Percentiles rank a stretch among this genome's conserved stretches.
Conservation (phyloP, 2,888 invertebrate genomes). For the Pteria penguin region DNA sequence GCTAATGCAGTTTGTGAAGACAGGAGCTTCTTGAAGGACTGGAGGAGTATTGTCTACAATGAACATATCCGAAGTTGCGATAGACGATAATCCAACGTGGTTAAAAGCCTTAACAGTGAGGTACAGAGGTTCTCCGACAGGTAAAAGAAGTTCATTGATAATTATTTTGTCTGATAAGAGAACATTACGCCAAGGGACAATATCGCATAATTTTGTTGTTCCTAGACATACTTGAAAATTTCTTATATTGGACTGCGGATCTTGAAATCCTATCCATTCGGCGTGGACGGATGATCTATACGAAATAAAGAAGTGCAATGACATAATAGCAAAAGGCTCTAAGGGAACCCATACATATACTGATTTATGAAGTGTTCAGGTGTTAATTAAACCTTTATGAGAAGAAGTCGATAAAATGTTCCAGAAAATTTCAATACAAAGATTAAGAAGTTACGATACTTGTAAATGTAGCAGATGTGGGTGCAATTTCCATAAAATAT, state of each 20-base stretch:
- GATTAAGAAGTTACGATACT: too few relatives aligned
- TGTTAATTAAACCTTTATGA: too few relatives aligned
- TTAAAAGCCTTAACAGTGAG: constrained; percentile 1
- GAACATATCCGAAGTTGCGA: neutral
- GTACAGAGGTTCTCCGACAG: neutral
- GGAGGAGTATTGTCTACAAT: constrained; percentile 6
- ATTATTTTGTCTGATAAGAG: constrained; percentile 33
- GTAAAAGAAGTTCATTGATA: constrained; percentile 3
- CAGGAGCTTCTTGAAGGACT: neutral
- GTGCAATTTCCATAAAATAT: too few relatives aligned
- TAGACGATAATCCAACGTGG: neutral
- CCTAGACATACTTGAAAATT: constrained; percentile 50
- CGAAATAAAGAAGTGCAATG: too few relatives aligned
- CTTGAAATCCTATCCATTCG: constrained; percentile 39
- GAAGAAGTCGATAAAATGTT: too few relatives aligned
- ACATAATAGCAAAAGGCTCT: too few relatives aligned
- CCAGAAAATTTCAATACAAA: too few relatives aligned
- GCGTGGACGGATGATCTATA: constrained; percentile 1
- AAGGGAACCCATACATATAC: too few relatives aligned
- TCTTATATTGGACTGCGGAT: constrained; percentile 51
- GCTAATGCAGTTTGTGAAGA: neutral
- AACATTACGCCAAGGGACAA: constrained; percentile 20
- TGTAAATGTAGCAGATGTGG: too few relatives aligned
- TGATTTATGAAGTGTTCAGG: too few relatives aligned
- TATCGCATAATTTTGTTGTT: constrained; percentile 41